Evolutionary conservation across 1,140 invertebrate species (phyloP), one percentile per base, ranked within the genome.

Genomic region (Caenorhabditis latens): DNA sequence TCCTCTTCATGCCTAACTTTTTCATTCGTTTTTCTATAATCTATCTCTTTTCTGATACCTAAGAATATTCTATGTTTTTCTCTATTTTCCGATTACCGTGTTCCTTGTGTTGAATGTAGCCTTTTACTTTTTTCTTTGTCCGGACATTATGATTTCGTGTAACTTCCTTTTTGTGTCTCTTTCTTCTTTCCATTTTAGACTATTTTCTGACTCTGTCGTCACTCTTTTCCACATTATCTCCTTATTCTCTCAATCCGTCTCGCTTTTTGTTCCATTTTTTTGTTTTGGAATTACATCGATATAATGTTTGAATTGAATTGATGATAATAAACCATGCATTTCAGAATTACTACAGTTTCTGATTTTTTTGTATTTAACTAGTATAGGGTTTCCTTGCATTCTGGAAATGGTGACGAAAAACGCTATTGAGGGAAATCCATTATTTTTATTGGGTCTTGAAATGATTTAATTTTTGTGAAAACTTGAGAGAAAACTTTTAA

Each of bases 201-300:
- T 58, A 14, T 58, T 58, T 58, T 58, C 14, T 58, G 14, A 19
- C 19, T n/a, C n/a, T 58, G 32, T 32, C 32, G 32, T 58, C 55
- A 14, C 6, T 58, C 6, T 4, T 58, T 58, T n/a, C 13, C 55
- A 58, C 55, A 58, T 7, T 58, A 58, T 58, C 55, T 58, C 55
- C 19, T 32, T n/a, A 53, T 16, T 53, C 50, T 53, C 50, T 9
- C 9, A 58, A 58, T 58, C 55, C 32, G 42, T 82, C 75, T 71
- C 65, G 32, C 43, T 71, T 46, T 71, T 40, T 71, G 14, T 58
- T 58, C n/a, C 19, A 19, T 58, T 14, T 14, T n/a, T 14, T 58
- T 58, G 6, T 58, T 58, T 58, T 71, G 43, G 55, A 58, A 58
- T 16, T 58, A 58, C 55, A 58, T 58, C 55, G 55, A 58, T 58